Evolutionary conservation across 37 sponge, comb jelly and placozoan genomes (phyloP).

Genomic region (Dysidea cf. avara): DNA sequence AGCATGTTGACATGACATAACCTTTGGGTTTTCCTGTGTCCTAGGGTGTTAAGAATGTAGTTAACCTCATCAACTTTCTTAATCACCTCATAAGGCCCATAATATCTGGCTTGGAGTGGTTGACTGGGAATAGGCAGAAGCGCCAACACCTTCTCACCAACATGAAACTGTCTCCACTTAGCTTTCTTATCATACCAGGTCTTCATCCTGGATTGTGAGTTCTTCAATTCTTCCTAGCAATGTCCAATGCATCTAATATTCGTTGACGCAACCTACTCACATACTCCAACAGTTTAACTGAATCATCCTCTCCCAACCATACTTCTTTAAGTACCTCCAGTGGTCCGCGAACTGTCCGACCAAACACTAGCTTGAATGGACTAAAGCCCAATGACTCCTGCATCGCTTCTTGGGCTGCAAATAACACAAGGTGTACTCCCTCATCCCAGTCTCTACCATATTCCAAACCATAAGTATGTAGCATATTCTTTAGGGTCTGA

Average conservation of each 20-base stretch:
- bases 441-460: slow-evolving; percentile 7
- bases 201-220: neutral
- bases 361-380: slow-evolving; percentile 12
- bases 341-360: neutral
- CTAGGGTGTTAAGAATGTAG: too few relatives aligned
- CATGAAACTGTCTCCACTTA: neutral
- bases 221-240: neutral
- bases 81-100: too few relatives aligned
- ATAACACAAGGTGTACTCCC: neutral
- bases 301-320: neutral
- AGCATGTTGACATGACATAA: too few relatives aligned
- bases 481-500: slow-evolving; percentile 20
- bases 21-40: too few relatives aligned
- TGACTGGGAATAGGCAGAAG: neutral
- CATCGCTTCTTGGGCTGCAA: neutral
- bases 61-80: too few relatives aligned
- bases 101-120: neutral
- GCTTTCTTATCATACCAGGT: slow-evolving; percentile 4
- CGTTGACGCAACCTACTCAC: neutral
- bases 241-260: neutral
- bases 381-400: slow-evolving; percentile 9
- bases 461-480: neutral
- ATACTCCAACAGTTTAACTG: neutral
- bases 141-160: slow-evolving; percentile 13
- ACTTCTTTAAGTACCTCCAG: neutral